Evolutionary conservation across 1,140 invertebrate species (phyloP).

Genomic region (Sipha flava): DNA sequence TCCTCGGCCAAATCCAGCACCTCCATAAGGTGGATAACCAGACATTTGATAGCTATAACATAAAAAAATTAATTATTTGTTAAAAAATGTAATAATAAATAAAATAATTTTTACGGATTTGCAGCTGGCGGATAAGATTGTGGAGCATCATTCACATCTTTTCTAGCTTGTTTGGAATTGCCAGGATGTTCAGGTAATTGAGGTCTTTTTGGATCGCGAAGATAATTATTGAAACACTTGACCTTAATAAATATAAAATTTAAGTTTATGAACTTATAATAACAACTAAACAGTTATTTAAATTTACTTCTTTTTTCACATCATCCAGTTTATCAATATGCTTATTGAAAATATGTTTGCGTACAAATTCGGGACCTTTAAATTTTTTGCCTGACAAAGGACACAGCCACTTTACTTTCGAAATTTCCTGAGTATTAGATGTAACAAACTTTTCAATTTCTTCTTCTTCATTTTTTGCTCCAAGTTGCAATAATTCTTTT

Average conservation of each 20-base stretch:
- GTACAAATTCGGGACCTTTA: slow-evolving; percentile 97
- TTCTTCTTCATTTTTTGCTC: slow-evolving; percentile 74
- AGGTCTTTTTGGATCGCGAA: slow-evolving; percentile 89
- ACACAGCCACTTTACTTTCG: slow-evolving; percentile 97
- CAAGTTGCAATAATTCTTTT: slow-evolving; percentile 77
- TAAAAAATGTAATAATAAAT: neutral
- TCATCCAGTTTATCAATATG: slow-evolving; percentile 94
- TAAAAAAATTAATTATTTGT: neutral
- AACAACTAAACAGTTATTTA: neutral
- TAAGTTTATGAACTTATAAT: neutral
- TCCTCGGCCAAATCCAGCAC: slow-evolving; percentile 44
- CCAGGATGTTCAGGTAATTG: slow-evolving; percentile 82
- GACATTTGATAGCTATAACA: slow-evolving; percentile 7
- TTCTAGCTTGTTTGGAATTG: slow-evolving; percentile 47
- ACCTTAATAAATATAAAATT: slow-evolving; percentile 45
- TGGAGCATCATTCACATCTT: slow-evolving; percentile 38
- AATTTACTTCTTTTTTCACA: slow-evolving; percentile 78
- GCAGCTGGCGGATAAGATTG: neutral
- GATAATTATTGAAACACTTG: slow-evolving; percentile 96
- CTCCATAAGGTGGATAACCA: slow-evolving; percentile 43
- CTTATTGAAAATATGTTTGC: slow-evolving; percentile 98
- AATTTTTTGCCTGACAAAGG: slow-evolving; percentile 98
- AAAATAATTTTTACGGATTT: neutral
- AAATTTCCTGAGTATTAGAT: slow-evolving; percentile 88
- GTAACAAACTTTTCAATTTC: slow-evolving; percentile 92